These are phyloP conservation scores for Sussaba pulchella DNA, from an alignment of 2,888 invertebrate species.

Conservation along the genomic window DNA sequence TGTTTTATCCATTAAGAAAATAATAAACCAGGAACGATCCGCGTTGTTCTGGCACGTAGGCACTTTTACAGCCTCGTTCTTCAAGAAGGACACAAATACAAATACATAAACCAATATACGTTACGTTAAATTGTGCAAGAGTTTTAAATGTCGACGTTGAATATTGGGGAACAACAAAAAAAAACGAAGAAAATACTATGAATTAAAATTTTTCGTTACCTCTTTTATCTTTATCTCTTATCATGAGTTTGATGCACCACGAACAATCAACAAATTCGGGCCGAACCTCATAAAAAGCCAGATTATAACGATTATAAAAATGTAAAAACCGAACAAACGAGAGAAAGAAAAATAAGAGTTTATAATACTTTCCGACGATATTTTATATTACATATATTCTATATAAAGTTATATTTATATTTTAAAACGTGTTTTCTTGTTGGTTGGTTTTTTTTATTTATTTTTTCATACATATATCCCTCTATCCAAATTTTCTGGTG, in stretches of 20 bases:
- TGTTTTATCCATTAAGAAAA: conserved; percentile 11
- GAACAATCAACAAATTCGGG: not conserved
- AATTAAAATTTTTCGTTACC: conserved; percentile 25
- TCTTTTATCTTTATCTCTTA: too few relatives aligned
- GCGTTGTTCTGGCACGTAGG: conserved; percentile 26
- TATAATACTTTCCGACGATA: conserved; percentile 79
- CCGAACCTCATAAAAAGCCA: not conserved
- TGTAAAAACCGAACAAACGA: not conserved
- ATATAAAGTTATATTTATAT: conserved; percentile 81
- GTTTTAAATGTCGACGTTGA: conserved; percentile 39
- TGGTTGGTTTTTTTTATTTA: conserved; percentile 6
- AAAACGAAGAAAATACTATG: conserved; percentile 16
- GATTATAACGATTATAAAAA: not conserved
- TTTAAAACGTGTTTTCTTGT: conserved; percentile 66
- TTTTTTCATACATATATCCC: not conserved
- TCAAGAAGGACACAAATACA: not conserved
- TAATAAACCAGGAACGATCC: not conserved
- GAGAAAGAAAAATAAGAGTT: conserved; percentile 69
- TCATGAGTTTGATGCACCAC: not conserved
- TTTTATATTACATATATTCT: conserved; percentile 63
- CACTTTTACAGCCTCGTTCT: conserved; percentile 56
- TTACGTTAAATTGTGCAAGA: conserved; percentile 22
- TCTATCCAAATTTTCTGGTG: conserved; percentile 39
- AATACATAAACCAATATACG: conserved; percentile 8
- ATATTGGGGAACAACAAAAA: conserved; percentile 49